Base-by-base conservation (phyloP, 1,140 invertebrate genomes). In the Heliothis virescens region DNA sequence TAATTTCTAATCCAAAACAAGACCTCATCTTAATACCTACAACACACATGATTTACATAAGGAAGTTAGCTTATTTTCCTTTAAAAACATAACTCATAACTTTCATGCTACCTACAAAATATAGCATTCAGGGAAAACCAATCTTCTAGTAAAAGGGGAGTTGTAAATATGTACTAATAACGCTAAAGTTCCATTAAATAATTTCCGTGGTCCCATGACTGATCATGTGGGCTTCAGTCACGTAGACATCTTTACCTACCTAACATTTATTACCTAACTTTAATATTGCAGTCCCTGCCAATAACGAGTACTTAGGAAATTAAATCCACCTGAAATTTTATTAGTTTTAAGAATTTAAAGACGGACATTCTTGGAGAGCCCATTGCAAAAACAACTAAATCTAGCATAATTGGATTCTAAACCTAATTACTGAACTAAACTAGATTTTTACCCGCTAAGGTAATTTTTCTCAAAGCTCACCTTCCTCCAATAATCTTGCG, bases 401-500 rank as follows among this genome's bases (percentile, higher is more conserved):
- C 34, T 41, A 41, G 3, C 34, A 41, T 41, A 1, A 26, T 26
- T 26, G 21, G 21, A 26, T 26, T 26, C 2, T 2, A 26, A 26
- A 1, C 21, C 21, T 26, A 26, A 26, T 26, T 41, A 9, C 34
- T 7, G 34, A 41, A 41, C 1, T 41, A 41, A 5, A 1, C 3
- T 9, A 3, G 34, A 34, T 34, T 34, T 3, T 34, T 7, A 5
- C 4, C 9, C 34, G 9, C 52, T 53, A n/a, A 53, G 0, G 52
- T 53, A 1, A n/a, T 67, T 9, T 3, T 1, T n/a, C 10, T 15
- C 5, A 13, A 48, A 62, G 62, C 63, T 62, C n/a, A 98, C 98
- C 91, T 96, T 97, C 88, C 96, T 95, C 87, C 98, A 96, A 89
- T 97, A 97, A 83, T 98, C 96, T 82, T 99, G 98, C 12, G 98